phyloP scores from a whole-genome alignment of 2,888 invertebrate genomes.

The Eristalinus sepulchralis region DNA sequence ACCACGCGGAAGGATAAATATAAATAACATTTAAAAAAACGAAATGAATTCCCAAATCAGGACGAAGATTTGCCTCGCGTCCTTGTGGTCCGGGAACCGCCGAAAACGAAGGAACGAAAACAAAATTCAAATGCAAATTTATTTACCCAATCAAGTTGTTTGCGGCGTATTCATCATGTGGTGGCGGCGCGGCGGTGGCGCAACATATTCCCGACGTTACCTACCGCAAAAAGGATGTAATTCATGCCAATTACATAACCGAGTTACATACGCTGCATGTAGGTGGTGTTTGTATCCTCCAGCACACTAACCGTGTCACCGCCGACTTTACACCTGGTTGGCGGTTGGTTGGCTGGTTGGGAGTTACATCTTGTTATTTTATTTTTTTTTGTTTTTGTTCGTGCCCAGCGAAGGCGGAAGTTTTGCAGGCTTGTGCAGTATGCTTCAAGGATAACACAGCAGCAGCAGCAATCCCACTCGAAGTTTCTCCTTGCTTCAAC shows the following conservation, averaged over 20 bases:
- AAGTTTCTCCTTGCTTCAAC: background rate
- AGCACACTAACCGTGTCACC: constrained; percentile 59
- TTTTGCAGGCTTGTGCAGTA: constrained; percentile 60
- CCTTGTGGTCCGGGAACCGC: constrained; percentile 9
- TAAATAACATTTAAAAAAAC: constrained; percentile 50
- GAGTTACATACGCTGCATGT: constrained; percentile 31
- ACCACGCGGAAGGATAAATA: constrained; percentile 49
- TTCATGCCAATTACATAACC: constrained; percentile 69
- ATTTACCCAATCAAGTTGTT: constrained; percentile 71
- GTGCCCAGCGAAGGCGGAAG: constrained; percentile 43
- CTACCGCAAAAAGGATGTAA: constrained; percentile 63
- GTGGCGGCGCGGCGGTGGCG: constrained; percentile 3
- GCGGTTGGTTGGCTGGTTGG: constrained; percentile 2
- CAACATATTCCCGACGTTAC: constrained; percentile 48
- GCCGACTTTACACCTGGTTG: constrained; percentile 62
- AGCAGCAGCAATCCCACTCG: background rate
- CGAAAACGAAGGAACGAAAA: constrained; percentile 5
- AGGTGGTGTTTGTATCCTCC: constrained; percentile 31
- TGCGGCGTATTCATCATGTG: constrained; percentile 64
- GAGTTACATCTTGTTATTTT: constrained; percentile 11
- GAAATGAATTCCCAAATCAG: constrained; percentile 59
- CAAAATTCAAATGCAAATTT: constrained; percentile 52
- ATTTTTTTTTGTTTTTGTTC: constrained; percentile 11
- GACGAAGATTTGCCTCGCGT: constrained; percentile 33
- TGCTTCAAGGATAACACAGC: constrained; percentile 57